Base-by-base conservation (phyloP, 53 echinoderm and acorn worm species). In the Pentamera pediparva region DNA sequence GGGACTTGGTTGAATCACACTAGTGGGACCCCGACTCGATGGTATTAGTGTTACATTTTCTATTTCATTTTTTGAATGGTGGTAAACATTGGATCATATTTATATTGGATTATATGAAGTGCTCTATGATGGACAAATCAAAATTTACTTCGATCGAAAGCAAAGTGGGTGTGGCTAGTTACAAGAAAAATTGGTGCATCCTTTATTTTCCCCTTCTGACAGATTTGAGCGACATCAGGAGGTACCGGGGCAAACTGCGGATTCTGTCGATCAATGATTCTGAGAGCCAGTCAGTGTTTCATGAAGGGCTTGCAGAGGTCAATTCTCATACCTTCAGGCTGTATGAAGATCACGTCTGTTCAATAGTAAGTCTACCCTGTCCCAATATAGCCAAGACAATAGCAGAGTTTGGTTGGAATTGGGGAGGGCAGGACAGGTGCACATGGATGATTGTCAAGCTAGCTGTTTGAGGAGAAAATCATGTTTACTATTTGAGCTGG, bases 291-390 rank as follows among this genome's bases (percentile, higher is more conserved):
- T 35, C 63, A 15, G 63, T 35, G 21, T 62, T 62, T 33, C 35
- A 36, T 9, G 20, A 17, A 17, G 63, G 24, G 4, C n/a, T 62
- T 18, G 35, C 30, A 62, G 63, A 62, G 24, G 63, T 37, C 19
- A 62, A 62, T 38, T 62, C 63, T 6, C 13, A 19, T 24, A 17
- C 33, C 18, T 62, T 62, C 6, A 37, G 37, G 19, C 22, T 62
- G 4, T 62, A 62, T 38, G 63, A 62, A 35, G 35, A 62, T 36
- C 36, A 32, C 5, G 38, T 62, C 63, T 62, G 63, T 19, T n/a
- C 38, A 33, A 36, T 62, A 62, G 63, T 62, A 35, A 62, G 63
- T 62, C 19, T 20, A 50, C 4, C 19, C 17, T 50, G 19, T 5
- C 4, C 12, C 24, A 50, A 20, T 13, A 4, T 13, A 0, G 21